Evolutionary conservation across 2,113 vertebrate genomes (phyloP).

Genomic region (Pteronura brasiliensis): DNA sequence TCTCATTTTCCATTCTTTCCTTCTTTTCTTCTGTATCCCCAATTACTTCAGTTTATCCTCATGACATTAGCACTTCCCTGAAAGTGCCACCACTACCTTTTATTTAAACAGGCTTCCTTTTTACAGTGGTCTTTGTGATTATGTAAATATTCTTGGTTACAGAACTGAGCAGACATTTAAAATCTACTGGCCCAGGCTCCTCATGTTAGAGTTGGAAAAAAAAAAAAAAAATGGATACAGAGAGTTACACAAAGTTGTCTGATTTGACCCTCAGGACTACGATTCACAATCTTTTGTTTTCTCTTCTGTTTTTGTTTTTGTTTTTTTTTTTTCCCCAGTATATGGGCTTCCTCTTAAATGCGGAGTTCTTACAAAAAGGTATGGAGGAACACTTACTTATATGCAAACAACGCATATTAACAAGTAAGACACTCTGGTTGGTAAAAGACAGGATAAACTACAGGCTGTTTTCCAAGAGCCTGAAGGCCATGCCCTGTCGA

Average conservation of each 20-base stretch:
- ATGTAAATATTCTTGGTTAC: not conserved
- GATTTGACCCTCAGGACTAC: not conserved
- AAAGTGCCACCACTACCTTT: not conserved
- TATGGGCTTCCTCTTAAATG: not conserved
- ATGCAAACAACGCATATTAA: not conserved
- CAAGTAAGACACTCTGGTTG: not conserved
- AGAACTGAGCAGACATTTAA: not conserved
- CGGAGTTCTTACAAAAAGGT: not conserved
- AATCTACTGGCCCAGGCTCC: not conserved
- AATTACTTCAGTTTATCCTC: not conserved
- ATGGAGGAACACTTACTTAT: not conserved
- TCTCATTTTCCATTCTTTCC: not conserved
- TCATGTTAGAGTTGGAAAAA: not conserved
- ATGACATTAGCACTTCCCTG: not conserved
- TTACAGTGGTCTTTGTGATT: not conserved
- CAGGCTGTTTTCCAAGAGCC: not conserved
- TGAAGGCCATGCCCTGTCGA: not conserved
- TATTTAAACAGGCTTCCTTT: not conserved
- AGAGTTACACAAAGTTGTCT: not conserved
- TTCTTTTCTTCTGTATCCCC: not conserved
- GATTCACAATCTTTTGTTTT: not conserved
- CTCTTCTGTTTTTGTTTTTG: not conserved
- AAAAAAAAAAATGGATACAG: not conserved
- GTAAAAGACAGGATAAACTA: not conserved
- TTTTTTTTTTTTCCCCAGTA: not conserved